phyloP scores from a whole-genome alignment of 30 jellyfish, hydroid and myxozoan genomes.

The Morbakka virulenta region DNA sequence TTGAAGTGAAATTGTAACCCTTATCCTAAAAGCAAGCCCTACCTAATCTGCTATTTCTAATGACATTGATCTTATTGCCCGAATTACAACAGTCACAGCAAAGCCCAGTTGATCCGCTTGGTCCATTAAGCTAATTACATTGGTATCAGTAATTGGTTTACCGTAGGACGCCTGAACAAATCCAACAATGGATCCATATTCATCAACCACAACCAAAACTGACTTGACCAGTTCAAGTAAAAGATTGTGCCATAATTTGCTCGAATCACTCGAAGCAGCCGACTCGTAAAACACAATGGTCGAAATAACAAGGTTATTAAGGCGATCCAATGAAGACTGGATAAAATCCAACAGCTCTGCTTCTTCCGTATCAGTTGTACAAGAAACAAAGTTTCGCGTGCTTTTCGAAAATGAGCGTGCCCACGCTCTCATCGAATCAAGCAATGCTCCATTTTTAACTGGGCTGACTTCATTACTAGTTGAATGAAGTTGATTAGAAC shows the following conservation, averaged over 20 bases:
- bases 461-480: not conserved
- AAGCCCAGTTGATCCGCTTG: slow-evolving; percentile 35
- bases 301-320: not conserved
- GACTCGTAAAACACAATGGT: not conserved
- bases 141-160: slow-evolving; percentile 38
- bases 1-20: too few species aligned
- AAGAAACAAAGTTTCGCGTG: not conserved
- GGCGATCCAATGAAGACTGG: not conserved
- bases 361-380: not conserved
- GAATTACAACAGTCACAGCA: slow-evolving; percentile 39
- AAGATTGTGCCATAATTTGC: not conserved
- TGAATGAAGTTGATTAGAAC: not conserved
- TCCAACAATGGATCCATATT: not conserved
- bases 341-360: not conserved
- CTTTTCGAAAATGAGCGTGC: not conserved
- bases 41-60: too few species aligned
- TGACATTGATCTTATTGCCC: slow-evolving; percentile 33
- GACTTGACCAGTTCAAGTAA: not conserved
- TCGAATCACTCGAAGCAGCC: not conserved
- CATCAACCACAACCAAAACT: not conserved
- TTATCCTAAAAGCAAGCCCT: too few species aligned
- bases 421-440: not conserved
- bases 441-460: not conserved
- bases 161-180: not conserved
- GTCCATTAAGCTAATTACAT: slow-evolving; percentile 34